Percentiles rank a stretch among this genome's conserved stretches.
phyloP scores from a whole-genome alignment of 2,888 invertebrate species.

The Nephrotoma appendiculata region DNA sequence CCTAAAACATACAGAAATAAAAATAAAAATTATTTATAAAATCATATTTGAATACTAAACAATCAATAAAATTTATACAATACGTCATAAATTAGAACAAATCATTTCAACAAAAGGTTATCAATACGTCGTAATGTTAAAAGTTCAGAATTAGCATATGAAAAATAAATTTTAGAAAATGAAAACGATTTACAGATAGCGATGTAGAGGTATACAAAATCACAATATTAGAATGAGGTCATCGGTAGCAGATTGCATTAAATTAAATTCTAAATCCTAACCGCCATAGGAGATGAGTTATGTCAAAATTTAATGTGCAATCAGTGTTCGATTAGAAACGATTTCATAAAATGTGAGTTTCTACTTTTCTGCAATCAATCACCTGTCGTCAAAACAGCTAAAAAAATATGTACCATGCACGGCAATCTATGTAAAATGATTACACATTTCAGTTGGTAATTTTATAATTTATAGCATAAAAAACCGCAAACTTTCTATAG shows the following conservation, averaged over 20 bases:
- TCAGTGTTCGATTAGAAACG: too few relatives aligned
- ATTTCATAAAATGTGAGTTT: too few relatives aligned
- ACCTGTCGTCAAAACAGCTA: too few relatives aligned
- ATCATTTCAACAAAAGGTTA: background rate
- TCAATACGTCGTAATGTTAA: background rate
- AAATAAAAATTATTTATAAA: background rate
- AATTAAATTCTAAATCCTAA: too few relatives aligned
- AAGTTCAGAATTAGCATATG: background rate
- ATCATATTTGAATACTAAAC: background rate
- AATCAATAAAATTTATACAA: background rate
- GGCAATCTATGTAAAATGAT: background rate
- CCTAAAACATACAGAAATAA: conserved; percentile 37
- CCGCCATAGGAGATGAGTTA: too few relatives aligned
- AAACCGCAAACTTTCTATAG: background rate
- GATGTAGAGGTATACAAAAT: too few relatives aligned
- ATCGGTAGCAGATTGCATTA: too few relatives aligned
- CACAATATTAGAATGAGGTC: too few relatives aligned
- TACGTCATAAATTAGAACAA: background rate
- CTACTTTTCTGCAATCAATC: too few relatives aligned
- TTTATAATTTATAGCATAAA: background rate
- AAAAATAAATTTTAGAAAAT: background rate
- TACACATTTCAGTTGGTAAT: background rate
- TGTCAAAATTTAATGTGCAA: too few relatives aligned
- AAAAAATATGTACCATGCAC: too few relatives aligned
- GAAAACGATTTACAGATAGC: background rate